Percentiles rank a stretch among this genome's conserved stretches.
Evolutionary conservation across 2,888 invertebrate species (phyloP).

Genomic region (Melinopterus prodromus): DNA sequence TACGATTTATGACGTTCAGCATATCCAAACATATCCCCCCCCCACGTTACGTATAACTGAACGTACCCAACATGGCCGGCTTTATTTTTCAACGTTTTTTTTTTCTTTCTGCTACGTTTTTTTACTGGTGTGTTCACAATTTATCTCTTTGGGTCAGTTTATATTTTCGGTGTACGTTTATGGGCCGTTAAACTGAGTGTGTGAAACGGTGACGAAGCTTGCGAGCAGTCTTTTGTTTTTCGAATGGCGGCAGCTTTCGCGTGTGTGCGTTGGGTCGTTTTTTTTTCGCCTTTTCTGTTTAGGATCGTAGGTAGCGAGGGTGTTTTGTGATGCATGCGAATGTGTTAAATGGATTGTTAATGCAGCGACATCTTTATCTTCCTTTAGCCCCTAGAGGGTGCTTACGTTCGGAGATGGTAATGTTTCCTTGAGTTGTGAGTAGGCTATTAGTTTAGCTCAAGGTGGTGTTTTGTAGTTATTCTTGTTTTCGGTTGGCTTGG

Average conservation of each 20-base stretch:
- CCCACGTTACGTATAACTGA: background rate
- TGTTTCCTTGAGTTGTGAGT: background rate
- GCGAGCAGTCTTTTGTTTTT: background rate
- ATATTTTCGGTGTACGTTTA: background rate
- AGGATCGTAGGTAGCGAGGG: background rate
- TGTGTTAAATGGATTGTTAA: conserved; percentile 4
- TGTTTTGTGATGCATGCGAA: background rate
- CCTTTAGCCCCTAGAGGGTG: background rate
- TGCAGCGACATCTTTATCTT: background rate
- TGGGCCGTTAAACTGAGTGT: conserved; percentile 4
- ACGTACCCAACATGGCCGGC: background rate
- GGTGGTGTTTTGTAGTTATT: background rate
- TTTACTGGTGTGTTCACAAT: background rate
- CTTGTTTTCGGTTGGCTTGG: background rate
- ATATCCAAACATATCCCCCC: background rate
- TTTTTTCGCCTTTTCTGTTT: background rate
- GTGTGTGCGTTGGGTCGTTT: background rate
- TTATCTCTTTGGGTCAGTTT: background rate
- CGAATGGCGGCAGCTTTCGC: background rate
- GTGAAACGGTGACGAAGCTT: background rate
- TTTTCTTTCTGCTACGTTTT: background rate
- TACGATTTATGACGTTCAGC: background rate
- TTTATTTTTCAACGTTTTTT: background rate
- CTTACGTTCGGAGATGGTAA: background rate
- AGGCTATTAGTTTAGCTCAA: background rate